These are phyloP conservation scores for Melanotaenia pygmaea DNA, from an alignment of 2,797 vertebrate genomes.

Conservation along the genomic window DNA sequence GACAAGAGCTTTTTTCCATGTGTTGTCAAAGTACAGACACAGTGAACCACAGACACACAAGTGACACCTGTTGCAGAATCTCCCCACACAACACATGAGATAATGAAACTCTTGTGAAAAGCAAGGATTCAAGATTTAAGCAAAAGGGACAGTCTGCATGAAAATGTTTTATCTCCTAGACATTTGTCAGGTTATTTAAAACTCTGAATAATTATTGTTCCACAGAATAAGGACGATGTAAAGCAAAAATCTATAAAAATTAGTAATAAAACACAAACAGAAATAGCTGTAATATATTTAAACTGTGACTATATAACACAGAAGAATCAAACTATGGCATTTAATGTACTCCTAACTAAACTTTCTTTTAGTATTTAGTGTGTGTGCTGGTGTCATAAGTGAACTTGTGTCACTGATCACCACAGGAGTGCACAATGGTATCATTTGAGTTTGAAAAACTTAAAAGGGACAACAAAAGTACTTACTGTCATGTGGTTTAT, in stretches of 20 bases:
- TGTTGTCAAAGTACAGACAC: conserved; percentile 65
- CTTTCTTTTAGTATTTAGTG: background rate
- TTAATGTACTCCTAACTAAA: background rate
- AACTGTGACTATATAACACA: background rate
- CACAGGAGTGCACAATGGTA: background rate
- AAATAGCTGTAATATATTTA: background rate
- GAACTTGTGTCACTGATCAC: background rate
- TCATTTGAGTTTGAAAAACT: background rate
- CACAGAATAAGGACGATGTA: background rate
- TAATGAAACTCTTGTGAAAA: conserved; percentile 63
- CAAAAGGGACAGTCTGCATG: background rate
- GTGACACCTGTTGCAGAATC: conserved; percentile 48
- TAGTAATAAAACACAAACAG: background rate
- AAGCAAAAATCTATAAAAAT: background rate
- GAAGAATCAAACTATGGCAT: background rate
- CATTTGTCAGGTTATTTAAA: background rate
- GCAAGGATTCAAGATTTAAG: conserved; percentile 9
- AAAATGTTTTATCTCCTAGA: background rate
- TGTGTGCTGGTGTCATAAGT: background rate
- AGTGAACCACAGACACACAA: conserved; percentile 49
- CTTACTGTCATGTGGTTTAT: background rate
- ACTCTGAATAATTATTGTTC: background rate
- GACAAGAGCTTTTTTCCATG: conserved; percentile 69
- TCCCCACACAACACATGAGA: conserved; percentile 61
- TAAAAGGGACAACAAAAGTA: background rate